Conservation (phyloP, 1,140 invertebrate species). For the Ips typographus region DNA sequence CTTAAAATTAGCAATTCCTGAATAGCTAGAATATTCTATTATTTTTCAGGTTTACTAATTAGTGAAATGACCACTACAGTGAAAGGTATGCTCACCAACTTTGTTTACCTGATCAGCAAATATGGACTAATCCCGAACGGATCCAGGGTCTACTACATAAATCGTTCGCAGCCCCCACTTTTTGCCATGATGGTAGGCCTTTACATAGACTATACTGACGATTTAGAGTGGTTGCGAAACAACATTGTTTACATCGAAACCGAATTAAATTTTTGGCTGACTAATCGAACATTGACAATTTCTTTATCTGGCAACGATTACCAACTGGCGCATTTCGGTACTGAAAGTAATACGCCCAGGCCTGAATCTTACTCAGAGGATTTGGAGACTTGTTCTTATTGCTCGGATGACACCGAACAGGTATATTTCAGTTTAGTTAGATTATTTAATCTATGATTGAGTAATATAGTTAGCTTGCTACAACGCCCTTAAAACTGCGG, state of each 20-base stretch:
- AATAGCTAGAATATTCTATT: background rate
- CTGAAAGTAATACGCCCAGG: conserved; percentile 67
- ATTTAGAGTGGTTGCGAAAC: conserved; percentile 63
- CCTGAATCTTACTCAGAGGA: conserved; percentile 76
- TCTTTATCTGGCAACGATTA: conserved; percentile 57
- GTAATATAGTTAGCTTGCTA: conserved; percentile 30
- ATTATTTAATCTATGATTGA: background rate
- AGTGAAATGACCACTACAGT: conserved; percentile 75
- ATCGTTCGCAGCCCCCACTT: conserved; percentile 85
- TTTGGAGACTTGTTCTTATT: conserved; percentile 47
- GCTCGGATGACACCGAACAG: conserved; percentile 50
- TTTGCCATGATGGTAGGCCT: conserved; percentile 74
- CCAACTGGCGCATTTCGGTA: conserved; percentile 60
- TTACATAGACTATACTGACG: conserved; percentile 67
- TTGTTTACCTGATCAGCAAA: conserved; percentile 61
- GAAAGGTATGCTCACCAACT: conserved; percentile 75
- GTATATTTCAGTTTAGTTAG: conserved; percentile 42
- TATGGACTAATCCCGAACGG: conserved; percentile 66
- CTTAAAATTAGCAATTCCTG: background rate
- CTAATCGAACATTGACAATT: conserved; percentile 58
- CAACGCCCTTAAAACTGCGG: conserved; percentile 71
- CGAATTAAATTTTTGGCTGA: conserved; percentile 69
- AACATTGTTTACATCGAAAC: conserved; percentile 64
- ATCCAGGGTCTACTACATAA: conserved; percentile 74
- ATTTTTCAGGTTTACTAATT: conserved; percentile 60